phyloP scores from a whole-genome alignment of 2,888 invertebrate genomes.

The Drosophila putrida region DNA sequence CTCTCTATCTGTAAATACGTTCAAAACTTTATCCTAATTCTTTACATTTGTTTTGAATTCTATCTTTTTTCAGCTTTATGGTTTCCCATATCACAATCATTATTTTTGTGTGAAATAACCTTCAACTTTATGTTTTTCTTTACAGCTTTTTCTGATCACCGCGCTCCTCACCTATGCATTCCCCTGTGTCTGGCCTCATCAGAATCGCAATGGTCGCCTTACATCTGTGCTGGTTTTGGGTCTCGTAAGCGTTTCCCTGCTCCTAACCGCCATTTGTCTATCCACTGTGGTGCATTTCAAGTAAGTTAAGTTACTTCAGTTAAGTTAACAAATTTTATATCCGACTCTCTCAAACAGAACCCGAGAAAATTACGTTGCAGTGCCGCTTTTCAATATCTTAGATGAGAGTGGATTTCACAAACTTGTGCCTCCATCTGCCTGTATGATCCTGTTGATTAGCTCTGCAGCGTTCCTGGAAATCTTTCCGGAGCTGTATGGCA shows the following conservation, averaged over 20 bases:
- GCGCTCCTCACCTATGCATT: slow-evolving; percentile 83
- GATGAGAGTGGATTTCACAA: slow-evolving; percentile 87
- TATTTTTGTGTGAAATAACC: no score
- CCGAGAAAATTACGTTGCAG: slow-evolving; percentile 83
- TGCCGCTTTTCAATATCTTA: slow-evolving; percentile 86
- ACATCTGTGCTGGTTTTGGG: slow-evolving; percentile 72
- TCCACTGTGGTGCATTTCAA: slow-evolving; percentile 84
- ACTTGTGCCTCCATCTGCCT: slow-evolving; percentile 87
- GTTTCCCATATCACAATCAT: not conserved
- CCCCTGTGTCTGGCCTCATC: slow-evolving; percentile 81
- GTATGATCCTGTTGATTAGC: slow-evolving; percentile 86
- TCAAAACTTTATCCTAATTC: not conserved
- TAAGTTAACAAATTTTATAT: not conserved
- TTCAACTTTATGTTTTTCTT: not conserved
- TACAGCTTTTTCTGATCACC: slow-evolving; percentile 80
- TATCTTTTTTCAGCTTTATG: not conserved
- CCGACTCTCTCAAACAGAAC: slow-evolving; percentile 54
- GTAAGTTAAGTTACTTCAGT: slow-evolving; percentile 57
- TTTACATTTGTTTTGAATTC: not conserved
- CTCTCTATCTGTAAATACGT: no score
- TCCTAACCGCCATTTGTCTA: slow-evolving; percentile 82
- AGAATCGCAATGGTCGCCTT: slow-evolving; percentile 74
- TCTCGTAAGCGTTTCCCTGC: slow-evolving; percentile 77
- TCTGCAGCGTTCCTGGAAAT: slow-evolving; percentile 87
- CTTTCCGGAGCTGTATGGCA: slow-evolving; percentile 86